phyloP scores from a whole-genome alignment of 2,888 invertebrate genomes.

The Vannuccia rotundouncinata region DNA sequence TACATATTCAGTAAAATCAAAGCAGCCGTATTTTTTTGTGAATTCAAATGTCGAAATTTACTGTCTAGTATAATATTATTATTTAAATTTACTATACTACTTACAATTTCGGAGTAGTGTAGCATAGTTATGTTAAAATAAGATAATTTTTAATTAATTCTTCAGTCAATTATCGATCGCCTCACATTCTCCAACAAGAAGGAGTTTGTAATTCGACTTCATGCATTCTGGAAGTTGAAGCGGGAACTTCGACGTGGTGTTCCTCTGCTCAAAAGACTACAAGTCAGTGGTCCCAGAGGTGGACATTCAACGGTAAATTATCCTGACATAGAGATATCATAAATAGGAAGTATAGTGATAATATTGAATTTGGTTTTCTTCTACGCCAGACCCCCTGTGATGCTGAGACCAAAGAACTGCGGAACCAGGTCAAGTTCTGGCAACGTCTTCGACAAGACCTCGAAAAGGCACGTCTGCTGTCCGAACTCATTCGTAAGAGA shows the following conservation, averaged over 20 bases:
- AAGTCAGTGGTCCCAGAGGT: constrained; percentile 55
- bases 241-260: constrained; percentile 89
- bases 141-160: no score
- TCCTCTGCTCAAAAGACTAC: constrained; percentile 76
- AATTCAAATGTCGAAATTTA: no score
- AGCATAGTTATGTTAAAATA: no score
- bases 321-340: background rate
- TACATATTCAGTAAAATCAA: no score
- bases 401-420: constrained; percentile 24
- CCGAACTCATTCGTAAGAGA: constrained; percentile 86
- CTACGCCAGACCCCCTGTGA: constrained; percentile 24
- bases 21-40: no score
- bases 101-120: no score
- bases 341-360: no score
- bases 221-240: constrained; percentile 95
- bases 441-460: constrained; percentile 84
- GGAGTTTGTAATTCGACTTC: constrained; percentile 65
- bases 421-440: constrained; percentile 71
- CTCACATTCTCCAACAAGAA: background rate
- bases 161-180: constrained; percentile 31
- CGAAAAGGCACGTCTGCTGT: constrained; percentile 80
- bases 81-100: no score
- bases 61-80: no score
- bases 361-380: background rate
- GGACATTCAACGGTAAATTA: background rate